These are phyloP conservation scores for Brachionus plicatilis DNA, from an alignment of 1,140 invertebrate genomes.

Conservation along the genomic window DNA sequence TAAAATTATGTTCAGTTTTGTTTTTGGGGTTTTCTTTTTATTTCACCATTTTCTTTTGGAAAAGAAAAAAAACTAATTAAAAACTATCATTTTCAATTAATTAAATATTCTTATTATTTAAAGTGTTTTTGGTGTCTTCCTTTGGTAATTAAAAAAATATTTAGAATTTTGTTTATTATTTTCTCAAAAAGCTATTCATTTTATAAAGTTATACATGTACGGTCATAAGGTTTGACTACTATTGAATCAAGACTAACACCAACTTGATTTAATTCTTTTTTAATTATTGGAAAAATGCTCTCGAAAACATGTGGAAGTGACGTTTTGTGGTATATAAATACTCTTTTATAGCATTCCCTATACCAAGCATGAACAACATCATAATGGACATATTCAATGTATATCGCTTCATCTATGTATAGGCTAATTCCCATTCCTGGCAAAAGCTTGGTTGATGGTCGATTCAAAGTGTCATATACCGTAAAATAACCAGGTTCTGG, in stretches of 20 bases:
- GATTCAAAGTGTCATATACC: neutral
- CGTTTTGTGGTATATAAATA: neutral
- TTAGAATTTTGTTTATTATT: no score
- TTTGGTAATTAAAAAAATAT: no score
- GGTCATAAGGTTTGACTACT: neutral
- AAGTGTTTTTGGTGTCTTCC: no score
- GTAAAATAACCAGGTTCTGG: neutral
- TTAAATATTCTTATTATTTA: no score
- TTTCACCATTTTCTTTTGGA: no score
- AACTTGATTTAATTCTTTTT: neutral
- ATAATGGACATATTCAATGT: conserved; percentile 3
- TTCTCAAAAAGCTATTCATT: no score
- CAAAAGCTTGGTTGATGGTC: neutral
- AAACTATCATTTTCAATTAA: no score
- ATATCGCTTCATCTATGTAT: neutral
- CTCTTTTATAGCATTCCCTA: neutral
- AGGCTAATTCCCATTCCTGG: neutral
- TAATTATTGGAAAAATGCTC: neutral
- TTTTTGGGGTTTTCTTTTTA: no score
- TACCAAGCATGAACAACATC: conserved; percentile 1
- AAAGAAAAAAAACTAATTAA: no score
- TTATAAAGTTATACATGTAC: neutral
- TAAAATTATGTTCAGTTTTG: no score
- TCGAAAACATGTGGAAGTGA: neutral
- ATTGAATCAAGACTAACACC: neutral